Base-by-base conservation (phyloP, 2,888 invertebrate genomes). In the Cepaea hortensis region DNA sequence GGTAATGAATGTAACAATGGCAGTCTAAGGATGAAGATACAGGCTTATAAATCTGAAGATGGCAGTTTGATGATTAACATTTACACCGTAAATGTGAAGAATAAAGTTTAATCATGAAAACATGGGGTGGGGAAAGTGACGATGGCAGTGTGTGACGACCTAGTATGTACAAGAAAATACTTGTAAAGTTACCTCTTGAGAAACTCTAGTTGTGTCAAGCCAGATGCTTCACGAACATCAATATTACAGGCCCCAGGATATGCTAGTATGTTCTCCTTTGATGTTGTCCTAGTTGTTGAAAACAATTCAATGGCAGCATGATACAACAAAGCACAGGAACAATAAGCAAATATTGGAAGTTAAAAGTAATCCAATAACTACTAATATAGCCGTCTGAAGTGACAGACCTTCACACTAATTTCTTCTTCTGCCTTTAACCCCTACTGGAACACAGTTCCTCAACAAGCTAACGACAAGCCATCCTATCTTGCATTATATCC, bases 241-340 rank as follows among this genome's bases (percentile, higher is more conserved):
- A 94, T 91, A 81, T 92, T 92, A 89, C 94, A 94, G 6, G 93
- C 92, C 3, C 94, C 94, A 35, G 92, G 91, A n/a, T 90, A 81
- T 4, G 93, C 94, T 62, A 93, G 68, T 75, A 91, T 87, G 11
- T 89, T 84, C n/a, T 90, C 85, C 80, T 90, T 88, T 85, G 91
- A 90, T 84, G 92, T 92, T 65, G 80, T 86, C 93, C 93, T 93
- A 84, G 18, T 11, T 35, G 46, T 13, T 61, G 5, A 13, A 72
- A 23, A 70, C 11, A 70, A 65, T 23, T 23, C 9, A 76, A 65
- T n/a, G 18, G 3, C 23, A 23, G 9, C 15, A 62, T 35, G n/a
- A n/a, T 62, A 35, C 9, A 48, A 61, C 9, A 15, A 15, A 1
- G 70, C 3, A 76, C n/a, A 5, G n/a, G 9, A 76, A 76, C 7